These are phyloP conservation scores for Acanthosepion lycidas DNA, from an alignment of 2,888 invertebrate genomes.

Conservation along the genomic window DNA sequence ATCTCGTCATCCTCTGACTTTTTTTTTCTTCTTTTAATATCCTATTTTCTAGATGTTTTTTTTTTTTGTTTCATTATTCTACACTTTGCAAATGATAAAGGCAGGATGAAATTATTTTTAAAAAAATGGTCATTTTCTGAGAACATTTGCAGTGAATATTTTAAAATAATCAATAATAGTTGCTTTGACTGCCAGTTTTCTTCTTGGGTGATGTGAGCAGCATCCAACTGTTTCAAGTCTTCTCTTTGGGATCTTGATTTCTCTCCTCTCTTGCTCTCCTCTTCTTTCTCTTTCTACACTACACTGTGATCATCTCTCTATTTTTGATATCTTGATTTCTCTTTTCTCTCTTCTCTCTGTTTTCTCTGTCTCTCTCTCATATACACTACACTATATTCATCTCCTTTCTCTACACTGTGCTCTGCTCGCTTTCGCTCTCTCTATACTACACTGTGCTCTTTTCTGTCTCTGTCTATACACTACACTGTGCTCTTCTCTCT, in stretches of 20 bases:
- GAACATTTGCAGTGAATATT: slow-evolving; percentile 44
- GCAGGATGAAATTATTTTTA: neutral
- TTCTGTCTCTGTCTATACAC: neutral
- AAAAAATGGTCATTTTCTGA: slow-evolving; percentile 35
- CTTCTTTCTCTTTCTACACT: neutral
- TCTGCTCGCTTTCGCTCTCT: neutral
- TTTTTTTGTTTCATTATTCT: neutral
- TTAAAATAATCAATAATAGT: slow-evolving; percentile 46
- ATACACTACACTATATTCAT: accelerated
- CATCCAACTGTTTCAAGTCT: slow-evolving; percentile 2
- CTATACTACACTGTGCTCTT: no score
- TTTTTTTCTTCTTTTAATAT: neutral
- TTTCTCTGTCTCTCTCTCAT: neutral
- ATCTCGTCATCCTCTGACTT: neutral
- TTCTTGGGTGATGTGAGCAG: neutral
- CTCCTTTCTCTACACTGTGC: neutral
- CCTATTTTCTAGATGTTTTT: neutral
- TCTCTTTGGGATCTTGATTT: neutral
- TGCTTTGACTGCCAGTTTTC: slow-evolving; percentile 41
- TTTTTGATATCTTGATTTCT: neutral
- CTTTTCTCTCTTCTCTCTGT: no score
- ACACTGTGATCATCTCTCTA: neutral
- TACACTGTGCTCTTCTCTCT: neutral
- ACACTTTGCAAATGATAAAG: neutral
- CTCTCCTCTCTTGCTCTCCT: neutral